Evolutionary conservation across 2,888 invertebrate genomes (phyloP).

Genomic region (Cataglyphis altisquamis): DNA sequence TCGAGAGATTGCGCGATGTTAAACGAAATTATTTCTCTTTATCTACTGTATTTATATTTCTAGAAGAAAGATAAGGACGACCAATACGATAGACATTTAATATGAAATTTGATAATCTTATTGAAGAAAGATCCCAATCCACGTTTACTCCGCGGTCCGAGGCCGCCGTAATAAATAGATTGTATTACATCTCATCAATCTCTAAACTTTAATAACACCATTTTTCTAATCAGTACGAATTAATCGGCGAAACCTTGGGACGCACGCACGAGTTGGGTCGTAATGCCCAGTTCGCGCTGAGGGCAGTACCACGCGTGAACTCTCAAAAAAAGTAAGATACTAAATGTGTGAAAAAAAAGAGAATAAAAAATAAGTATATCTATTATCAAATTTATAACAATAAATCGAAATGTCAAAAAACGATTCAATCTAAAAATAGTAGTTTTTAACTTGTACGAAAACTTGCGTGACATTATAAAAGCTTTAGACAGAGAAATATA

Average conservation of each 20-base stretch:
- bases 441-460: background rate
- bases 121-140: conserved; percentile 61
- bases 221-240: conserved; percentile 81
- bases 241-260: conserved; percentile 63
- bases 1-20: conserved; percentile 49
- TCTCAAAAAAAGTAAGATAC: background rate
- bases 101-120: conserved; percentile 5
- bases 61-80: background rate
- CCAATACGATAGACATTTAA: background rate
- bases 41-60: background rate
- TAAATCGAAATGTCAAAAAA: background rate
- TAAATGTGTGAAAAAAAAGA: background rate
- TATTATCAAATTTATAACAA: background rate
- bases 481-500: background rate
- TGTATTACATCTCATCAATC: conserved; percentile 79
- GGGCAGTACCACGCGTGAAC: background rate
- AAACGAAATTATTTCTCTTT: background rate
- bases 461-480: background rate
- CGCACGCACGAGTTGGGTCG: conserved; percentile 1
- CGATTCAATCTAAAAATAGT: background rate
- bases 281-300: background rate
- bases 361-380: background rate
- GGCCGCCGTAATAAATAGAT: conserved; percentile 78
- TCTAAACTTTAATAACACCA: conserved; percentile 78
- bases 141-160: conserved; percentile 75